Base-by-base conservation (phyloP, 53 echinoderm and acorn worm genomes). In the Patiria pectinifera region DNA sequence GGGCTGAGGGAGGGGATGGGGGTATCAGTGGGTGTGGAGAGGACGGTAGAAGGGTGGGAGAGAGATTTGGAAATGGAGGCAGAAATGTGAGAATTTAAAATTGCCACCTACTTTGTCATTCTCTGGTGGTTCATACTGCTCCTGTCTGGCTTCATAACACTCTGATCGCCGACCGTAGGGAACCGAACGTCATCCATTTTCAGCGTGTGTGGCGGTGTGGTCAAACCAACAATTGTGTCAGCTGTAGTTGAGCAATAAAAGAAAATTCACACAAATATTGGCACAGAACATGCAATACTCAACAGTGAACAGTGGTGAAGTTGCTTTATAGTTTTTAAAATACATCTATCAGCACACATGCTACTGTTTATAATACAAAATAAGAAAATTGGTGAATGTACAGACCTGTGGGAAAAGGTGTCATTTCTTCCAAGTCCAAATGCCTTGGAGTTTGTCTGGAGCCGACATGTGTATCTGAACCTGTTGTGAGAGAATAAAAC, bases 161-260 rank as follows among this genome's bases (percentile, higher is more conserved):
- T 88, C 60, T 92, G 85, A 76, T 94, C 93, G 15, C 96, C 97
- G 11, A 94, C 96, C n/a, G 95, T 97, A 0, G 97, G 97, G 82
- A 97, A 97, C 19, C 94, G 85, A 59, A 96, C 92, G 48, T 97
- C 95, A 3, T 96, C 97, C 87, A 97, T 93, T 11, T 92, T 96
- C 26, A 97, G 85, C 22, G 95, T 96, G 84, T 95, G 95, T 13
- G 97, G 97, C 35, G 97, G 97, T 13, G 97, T 97, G 22, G 97
- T 94, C 44, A 97, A 53, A 62, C 93, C 97, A 53, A 97, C 96
- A 62, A 87, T 23, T 59, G 92, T 91, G 80, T 94, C 93, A 83
- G 85, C 90, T 82, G 61, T 4, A 18, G 11, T 13, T 6, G 12
- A 9, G 3, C 22, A 74, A 74, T 23, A 0, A n/a, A 23, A 74